Conservation (phyloP, 2,797 vertebrate species). For the Petrocephalus schoutedeni region DNA sequence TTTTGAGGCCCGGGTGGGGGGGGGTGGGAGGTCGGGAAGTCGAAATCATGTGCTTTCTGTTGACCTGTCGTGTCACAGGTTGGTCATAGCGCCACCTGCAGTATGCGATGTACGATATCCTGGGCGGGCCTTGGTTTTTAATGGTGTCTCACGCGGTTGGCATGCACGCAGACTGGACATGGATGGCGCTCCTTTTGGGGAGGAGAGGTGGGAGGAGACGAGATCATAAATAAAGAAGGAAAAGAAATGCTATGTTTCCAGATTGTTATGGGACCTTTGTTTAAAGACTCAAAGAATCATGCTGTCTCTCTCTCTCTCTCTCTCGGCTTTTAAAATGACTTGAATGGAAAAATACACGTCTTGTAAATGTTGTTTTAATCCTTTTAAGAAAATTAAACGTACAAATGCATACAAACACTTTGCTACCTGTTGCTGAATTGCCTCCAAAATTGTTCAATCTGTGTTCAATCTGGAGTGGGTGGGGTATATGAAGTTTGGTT, state of each 20-base stretch:
- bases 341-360: conserved; percentile 75
- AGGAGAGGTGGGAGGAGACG: background rate
- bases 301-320: conserved; percentile 29
- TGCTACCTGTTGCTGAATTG: conserved; percentile 71
- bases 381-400: conserved; percentile 57
- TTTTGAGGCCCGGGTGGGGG: conserved; percentile 31
- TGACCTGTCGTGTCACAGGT: conserved; percentile 75
- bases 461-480: conserved; percentile 66
- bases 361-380: conserved; percentile 89
- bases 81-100: conserved; percentile 53
- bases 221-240: conserved; percentile 14
- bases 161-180: conserved; percentile 35
- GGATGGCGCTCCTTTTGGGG: background rate
- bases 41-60: conserved; percentile 47
- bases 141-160: conserved; percentile 40
- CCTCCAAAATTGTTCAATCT: conserved; percentile 73
- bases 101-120: conserved; percentile 74
- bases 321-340: conserved; percentile 83
- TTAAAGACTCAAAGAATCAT: conserved; percentile 29
- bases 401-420: conserved; percentile 40
- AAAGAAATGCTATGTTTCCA: conserved; percentile 37
- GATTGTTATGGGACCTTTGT: conserved; percentile 37
- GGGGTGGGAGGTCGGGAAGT: background rate
- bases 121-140: conserved; percentile 46
- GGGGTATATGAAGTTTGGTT: conserved; percentile 48